phyloP scores from a whole-genome alignment of 2,113 vertebrate species.

The Lophius piscatorius region DNA sequence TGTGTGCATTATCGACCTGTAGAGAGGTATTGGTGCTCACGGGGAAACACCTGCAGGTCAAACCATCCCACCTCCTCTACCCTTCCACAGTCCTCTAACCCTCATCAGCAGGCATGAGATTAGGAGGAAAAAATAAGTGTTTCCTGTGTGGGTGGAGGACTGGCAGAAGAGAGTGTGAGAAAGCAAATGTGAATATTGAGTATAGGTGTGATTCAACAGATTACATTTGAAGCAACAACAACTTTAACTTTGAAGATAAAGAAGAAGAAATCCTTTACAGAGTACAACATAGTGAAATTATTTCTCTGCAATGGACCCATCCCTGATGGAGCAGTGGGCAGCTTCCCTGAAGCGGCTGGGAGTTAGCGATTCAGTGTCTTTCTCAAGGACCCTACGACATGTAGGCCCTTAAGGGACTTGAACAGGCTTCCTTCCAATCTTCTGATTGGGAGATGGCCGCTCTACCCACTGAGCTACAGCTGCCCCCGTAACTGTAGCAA shows the following conservation, averaged over 20 bases:
- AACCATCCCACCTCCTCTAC: constrained; percentile 54
- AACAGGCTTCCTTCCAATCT: too few relatives aligned
- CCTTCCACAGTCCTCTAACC: constrained; percentile 47
- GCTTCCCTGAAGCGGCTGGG: too few relatives aligned
- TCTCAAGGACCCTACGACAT: too few relatives aligned
- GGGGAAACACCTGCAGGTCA: constrained; percentile 79
- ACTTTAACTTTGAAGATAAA: constrained; percentile 30
- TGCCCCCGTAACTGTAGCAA: too few relatives aligned
- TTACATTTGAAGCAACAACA: constrained; percentile 20
- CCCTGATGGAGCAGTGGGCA: too few relatives aligned
- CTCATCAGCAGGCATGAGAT: constrained; percentile 74
- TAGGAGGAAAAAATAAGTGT: constrained; percentile 41
- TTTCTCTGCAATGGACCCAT: too few relatives aligned
- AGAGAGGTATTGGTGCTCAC: constrained; percentile 69
- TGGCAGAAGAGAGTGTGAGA: constrained; percentile 23
- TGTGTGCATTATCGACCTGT: constrained; percentile 78
- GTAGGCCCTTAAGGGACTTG: too few relatives aligned
- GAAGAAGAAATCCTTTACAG: too few relatives aligned
- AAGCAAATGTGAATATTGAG: constrained; percentile 35
- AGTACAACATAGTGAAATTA: too few relatives aligned
- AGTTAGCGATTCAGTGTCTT: too few relatives aligned
- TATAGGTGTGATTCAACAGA: constrained; percentile 35
- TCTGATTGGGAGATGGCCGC: too few relatives aligned
- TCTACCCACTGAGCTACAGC: too few relatives aligned
- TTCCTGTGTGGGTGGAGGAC: constrained; percentile 34